Evolutionary conservation across 2,888 invertebrate species (phyloP), one percentile per base, ranked within the genome.

Genomic region (Lepidocyrtinus sp.): DNA sequence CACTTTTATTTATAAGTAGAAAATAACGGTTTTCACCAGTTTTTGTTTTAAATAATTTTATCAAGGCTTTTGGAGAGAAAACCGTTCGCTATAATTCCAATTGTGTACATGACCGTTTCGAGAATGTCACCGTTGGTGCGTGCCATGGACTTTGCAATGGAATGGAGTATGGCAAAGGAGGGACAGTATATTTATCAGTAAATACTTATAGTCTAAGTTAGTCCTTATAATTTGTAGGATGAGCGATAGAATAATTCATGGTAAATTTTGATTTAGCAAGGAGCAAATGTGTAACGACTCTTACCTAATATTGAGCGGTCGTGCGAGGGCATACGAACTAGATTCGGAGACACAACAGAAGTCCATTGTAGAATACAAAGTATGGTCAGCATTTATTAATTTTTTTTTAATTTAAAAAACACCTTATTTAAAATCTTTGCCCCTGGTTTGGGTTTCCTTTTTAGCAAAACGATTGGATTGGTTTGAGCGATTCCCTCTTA

Each of bases 391-490:
- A 5, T 71, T 27, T 2, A 45, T 15, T n/a, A 21, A 12, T 27
- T 59, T n/a, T n/a, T n/a, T n/a, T n/a, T n/a, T n/a, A n/a, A n/a
- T n/a, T n/a, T n/a, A n/a, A n/a, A n/a, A n/a, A n/a, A n/a, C n/a
- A n/a, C n/a, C n/a, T n/a, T n/a, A n/a, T n/a, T n/a, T n/a, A n/a
- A n/a, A n/a, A n/a, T n/a, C n/a, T n/a, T n/a, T n/a, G n/a, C 17
- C 2, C 2, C 7, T 62, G 19, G 19, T 22, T 22, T 62, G 2
- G 62, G 7, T 62, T 21, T 22, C 5, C 27, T 21, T 22, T 45
- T 9, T 22, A 74, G 74, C 69, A 65, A 64, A 74, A 80, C n/a
- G 74, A 74, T 46, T 80, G 79, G 79, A 75, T 80, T n/a, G 79
- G 79, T 0, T 24, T 69, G 17, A 68, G 63, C 15, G 79, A 80